These are phyloP conservation scores for Drosophila oshimai DNA, from an alignment of 1,140 invertebrate genomes.

Conservation along the genomic window DNA sequence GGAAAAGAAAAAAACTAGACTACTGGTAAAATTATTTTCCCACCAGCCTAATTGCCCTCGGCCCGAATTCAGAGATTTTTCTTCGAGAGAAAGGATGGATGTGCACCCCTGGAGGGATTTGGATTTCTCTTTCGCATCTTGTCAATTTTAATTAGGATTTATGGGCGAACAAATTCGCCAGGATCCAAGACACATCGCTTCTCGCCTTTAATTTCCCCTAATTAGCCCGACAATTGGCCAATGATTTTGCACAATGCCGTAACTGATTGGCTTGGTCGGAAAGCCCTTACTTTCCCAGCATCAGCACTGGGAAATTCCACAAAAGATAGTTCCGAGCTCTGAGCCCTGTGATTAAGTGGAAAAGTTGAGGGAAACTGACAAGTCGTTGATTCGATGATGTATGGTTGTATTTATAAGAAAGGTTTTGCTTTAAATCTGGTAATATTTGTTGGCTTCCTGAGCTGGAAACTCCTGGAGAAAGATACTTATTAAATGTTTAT, in stretches of 20 bases:
- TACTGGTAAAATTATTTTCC: slow-evolving; percentile 55
- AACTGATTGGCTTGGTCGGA: slow-evolving; percentile 5
- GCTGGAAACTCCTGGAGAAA: no score
- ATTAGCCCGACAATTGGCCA: slow-evolving; percentile 75
- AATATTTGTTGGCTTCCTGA: no score
- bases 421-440: no score
- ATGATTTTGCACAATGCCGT: slow-evolving; percentile 58
- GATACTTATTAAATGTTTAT: neutral
- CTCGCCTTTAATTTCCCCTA: slow-evolving; percentile 32
- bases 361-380: slow-evolving; percentile 35
- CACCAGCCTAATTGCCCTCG: slow-evolving; percentile 68
- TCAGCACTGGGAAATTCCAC: neutral
- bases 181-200: neutral
- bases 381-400: neutral
- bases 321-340: neutral
- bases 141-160: slow-evolving; percentile 78
- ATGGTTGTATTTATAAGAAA: no score
- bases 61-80: neutral
- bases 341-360: slow-evolving; percentile 30
- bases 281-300: neutral
- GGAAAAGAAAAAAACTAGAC: neutral
- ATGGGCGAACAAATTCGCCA: slow-evolving; percentile 46
- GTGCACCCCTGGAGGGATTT: slow-evolving; percentile 4
- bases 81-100: neutral
- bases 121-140: slow-evolving; percentile 25